Evolutionary conservation across 1,140 invertebrate genomes (phyloP).

Genomic region (Chionoecetes opilio): DNA sequence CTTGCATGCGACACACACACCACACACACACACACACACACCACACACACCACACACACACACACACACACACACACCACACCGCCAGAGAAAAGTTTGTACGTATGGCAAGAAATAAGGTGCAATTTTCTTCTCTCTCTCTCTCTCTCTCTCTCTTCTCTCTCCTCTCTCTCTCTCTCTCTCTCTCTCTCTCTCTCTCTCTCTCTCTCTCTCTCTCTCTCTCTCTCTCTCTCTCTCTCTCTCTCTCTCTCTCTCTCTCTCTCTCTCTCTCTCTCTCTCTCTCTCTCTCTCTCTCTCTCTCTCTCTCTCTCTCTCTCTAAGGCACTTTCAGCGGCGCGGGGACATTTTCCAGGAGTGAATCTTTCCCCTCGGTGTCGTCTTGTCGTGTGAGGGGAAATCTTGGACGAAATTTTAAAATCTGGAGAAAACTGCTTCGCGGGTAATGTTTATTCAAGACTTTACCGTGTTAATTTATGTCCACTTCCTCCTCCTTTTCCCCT

Average conservation of each 20-base stretch:
- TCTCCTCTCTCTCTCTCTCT: no score
- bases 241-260: constrained; percentile 11
- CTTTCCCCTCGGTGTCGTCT: constrained; percentile 1
- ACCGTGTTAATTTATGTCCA: constrained; percentile 6
- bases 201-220: no score
- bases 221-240: no score
- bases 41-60: constrained; percentile 25
- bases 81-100: background rate
- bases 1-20: no score
- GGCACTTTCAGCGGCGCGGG: no score
- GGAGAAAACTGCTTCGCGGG: background rate
- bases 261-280: constrained; percentile 27
- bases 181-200: no score
- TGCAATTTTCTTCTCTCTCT: background rate
- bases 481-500: background rate
- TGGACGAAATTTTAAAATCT: constrained; percentile 22
- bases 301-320: constrained; percentile 5
- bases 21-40: background rate
- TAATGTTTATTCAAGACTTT: constrained; percentile 31
- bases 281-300: constrained; percentile 27
- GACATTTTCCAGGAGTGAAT: background rate
- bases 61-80: background rate
- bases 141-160: constrained; percentile 11
- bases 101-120: no score
- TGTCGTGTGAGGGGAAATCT: background rate